Evolutionary conservation across 2,888 invertebrate species (phyloP).

Genomic region (Brachycybe producta): DNA sequence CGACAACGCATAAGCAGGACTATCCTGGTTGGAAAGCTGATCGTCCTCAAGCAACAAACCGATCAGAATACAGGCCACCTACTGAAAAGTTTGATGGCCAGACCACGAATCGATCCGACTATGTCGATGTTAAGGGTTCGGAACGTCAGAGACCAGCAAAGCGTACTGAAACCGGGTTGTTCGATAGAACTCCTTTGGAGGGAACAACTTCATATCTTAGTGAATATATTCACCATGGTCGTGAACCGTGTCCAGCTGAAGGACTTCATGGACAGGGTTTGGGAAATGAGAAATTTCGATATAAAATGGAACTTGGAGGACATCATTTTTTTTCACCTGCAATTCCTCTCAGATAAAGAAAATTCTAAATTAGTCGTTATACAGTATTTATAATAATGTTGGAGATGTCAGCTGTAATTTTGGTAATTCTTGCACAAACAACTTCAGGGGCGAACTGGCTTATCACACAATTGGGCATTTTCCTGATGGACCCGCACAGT

Average conservation of each 20-base stretch:
- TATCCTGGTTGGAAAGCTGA: slow-evolving; percentile 9
- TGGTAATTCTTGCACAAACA: too few species aligned
- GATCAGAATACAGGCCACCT: slow-evolving; percentile 4
- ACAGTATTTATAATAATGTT: too few species aligned
- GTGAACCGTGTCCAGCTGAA: slow-evolving; percentile 13
- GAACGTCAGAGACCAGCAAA: neutral
- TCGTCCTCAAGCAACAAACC: neutral
- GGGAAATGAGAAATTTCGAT: slow-evolving; percentile 10
- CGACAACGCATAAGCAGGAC: slow-evolving; percentile 11
- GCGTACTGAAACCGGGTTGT: neutral
- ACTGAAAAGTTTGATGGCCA: slow-evolving; percentile 8
- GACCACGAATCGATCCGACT: slow-evolving; percentile 6
- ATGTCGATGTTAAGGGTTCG: neutral
- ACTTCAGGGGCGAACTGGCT: too few species aligned
- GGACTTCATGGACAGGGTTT: slow-evolving; percentile 4
- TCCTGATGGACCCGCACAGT: too few species aligned
- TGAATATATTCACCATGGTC: neutral
- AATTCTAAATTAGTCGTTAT: too few species aligned
- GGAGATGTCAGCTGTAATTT: too few species aligned
- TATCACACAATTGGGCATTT: too few species aligned
- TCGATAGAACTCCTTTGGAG: neutral
- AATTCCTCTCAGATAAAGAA: neutral
- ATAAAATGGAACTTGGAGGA: slow-evolving; percentile 9
- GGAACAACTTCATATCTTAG: slow-evolving; percentile 6
- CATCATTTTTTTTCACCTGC: slow-evolving; percentile 13